phyloP scores from a whole-genome alignment of 2,888 invertebrate genomes.

The Troides helena region DNA sequence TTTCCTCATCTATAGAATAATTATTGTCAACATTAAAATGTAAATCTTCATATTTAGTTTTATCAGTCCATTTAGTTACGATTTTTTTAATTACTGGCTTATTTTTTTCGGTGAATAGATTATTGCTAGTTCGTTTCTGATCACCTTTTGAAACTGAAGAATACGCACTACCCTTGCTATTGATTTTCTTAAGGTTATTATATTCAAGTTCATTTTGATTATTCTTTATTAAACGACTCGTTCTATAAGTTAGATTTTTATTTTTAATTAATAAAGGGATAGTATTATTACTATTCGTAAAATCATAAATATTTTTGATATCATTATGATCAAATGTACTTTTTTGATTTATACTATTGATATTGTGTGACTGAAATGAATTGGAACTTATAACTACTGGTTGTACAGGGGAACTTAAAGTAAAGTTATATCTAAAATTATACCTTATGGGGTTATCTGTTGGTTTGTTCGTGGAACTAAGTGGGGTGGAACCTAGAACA shows the following conservation, averaged over 20 bases:
- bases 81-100: constrained; percentile 69
- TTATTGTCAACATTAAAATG: constrained; percentile 64
- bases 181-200: constrained; percentile 30
- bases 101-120: constrained; percentile 36
- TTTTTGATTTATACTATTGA: constrained; percentile 5
- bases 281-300: constrained; percentile 13
- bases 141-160: constrained; percentile 23
- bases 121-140: constrained; percentile 39
- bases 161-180: not conserved
- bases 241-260: constrained; percentile 36
- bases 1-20: constrained; percentile 42
- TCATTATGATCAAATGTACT: constrained; percentile 1
- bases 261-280: constrained; percentile 26
- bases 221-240: constrained; percentile 38
- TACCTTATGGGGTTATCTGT: constrained; percentile 67
- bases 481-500: constrained; percentile 37
- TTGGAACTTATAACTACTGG: constrained; percentile 47
- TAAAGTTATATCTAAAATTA: constrained; percentile 48
- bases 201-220: not conserved
- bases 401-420: constrained; percentile 39
- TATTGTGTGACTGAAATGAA: constrained; percentile 28
- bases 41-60: constrained; percentile 67
- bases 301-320: constrained; percentile 8
- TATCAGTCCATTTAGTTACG: constrained; percentile 77
- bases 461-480: constrained; percentile 49